A percentile compares a stretch with the other conserved stretches of the same genome.
Evolutionary conservation across 2,888 invertebrate genomes (phyloP).

Genomic region (Synanthedon tipuliformis): DNA sequence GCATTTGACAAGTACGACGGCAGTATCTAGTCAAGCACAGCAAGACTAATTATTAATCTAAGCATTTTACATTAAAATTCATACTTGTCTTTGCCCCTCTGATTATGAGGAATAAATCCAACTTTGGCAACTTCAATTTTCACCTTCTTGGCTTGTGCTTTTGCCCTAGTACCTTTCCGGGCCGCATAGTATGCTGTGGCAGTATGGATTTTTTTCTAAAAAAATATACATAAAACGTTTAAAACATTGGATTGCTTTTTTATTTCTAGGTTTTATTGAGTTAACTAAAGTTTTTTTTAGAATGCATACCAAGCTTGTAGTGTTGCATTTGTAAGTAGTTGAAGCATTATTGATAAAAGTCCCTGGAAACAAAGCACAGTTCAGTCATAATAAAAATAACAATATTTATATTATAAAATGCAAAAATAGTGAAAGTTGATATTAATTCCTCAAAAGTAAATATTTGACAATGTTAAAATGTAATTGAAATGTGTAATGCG

Average conservation of each 20-base stretch:
- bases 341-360: constrained; percentile 24
- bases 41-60: too few species aligned
- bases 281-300: not conserved
- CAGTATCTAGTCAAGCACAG: too few species aligned
- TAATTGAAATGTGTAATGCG: too few species aligned
- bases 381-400: not conserved
- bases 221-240: constrained; percentile 7
- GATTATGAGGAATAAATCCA: constrained; percentile 79
- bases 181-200: constrained; percentile 77
- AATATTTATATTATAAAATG: not conserved
- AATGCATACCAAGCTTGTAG: constrained; percentile 38
- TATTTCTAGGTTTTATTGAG: not conserved
- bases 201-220: constrained; percentile 65
- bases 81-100: constrained; percentile 69
- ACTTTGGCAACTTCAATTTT: constrained; percentile 81
- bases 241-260: not conserved
- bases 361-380: constrained; percentile 21
- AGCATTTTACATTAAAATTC: constrained; percentile 7
- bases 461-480: too few species aligned
- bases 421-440: too few species aligned
- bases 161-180: constrained; percentile 85
- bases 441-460: too few species aligned
- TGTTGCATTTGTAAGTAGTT: constrained; percentile 25
- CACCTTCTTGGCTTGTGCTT: constrained; percentile 79
- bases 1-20: too few species aligned